Base-by-base conservation (phyloP, 2,113 vertebrate species). In the Fukomys damarensis region DNA sequence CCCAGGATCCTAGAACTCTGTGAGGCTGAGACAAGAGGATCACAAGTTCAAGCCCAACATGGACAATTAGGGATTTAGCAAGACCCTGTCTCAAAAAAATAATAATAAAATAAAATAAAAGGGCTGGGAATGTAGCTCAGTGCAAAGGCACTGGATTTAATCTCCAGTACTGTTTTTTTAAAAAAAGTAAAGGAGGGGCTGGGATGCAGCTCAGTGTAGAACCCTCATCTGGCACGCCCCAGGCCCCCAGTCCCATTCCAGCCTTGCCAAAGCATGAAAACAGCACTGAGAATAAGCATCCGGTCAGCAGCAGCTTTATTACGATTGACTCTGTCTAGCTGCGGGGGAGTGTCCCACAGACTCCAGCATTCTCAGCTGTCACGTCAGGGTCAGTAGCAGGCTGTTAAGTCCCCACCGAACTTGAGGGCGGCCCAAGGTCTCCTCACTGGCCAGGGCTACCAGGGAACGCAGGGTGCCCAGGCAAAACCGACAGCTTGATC, bases 381-480 rank as follows among this genome's bases (percentile, higher is more conserved):
- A 59, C 22, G 61, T 72, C 87, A 87, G 0, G 52, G 72, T 28
- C 63, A 87, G 87, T 77, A 81, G 63, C 80, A 95, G 11, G 81
- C 77, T 86, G 63, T 83, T 83, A 93, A 90, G 85, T 66, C 79
- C 35, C 46, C 7, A 24, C 46, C 87, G 83, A 96, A 77, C 63
- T 76, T 89, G 84, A 96, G 91, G 59, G 80, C 52, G 83, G 86
- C 14, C 52, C 49, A 68, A 91, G 84, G n/a, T 89, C 81, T 79
- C 86, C 88, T 91, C 54, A 83, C 43, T 38, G 28, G 74, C 84
- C 94, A 89, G 56, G 32, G 28, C 74, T 61, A 30, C 38, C 81
- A 26, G 49, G 49, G 32, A 83, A 88, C 10, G 11, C 83, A 89
- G 43, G 77, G 46, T 30, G 80, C 82, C 66, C n/a, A 41, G n/a